These are phyloP conservation scores for Peribatodes rhomboidaria DNA, from an alignment of 2,888 invertebrate genomes.

Conservation along the genomic window DNA sequence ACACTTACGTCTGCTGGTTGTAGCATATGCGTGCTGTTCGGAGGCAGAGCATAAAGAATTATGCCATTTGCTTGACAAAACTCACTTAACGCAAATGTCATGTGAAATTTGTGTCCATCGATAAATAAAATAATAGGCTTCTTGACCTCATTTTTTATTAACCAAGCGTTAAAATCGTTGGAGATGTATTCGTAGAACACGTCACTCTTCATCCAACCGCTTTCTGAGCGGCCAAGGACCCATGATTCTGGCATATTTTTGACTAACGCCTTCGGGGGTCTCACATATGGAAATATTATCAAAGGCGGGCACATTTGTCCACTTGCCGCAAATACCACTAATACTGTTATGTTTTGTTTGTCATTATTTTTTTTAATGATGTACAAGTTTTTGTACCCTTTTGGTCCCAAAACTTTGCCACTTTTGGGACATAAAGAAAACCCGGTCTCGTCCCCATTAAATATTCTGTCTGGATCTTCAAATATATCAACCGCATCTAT, in stretches of 20 bases:
- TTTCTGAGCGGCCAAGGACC: conserved; percentile 41
- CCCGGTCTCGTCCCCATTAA: conserved; percentile 49
- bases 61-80: conserved; percentile 42
- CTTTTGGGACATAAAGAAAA: conserved; percentile 49
- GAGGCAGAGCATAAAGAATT: conserved; percentile 49
- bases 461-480: conserved; percentile 30
- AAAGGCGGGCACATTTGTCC: conserved; percentile 48
- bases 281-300: conserved; percentile 50
- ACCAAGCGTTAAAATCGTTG: conserved; percentile 49
- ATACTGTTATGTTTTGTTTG: conserved; percentile 51
- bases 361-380: conserved; percentile 44
- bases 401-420: conserved; percentile 51
- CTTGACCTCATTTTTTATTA: conserved; percentile 39
- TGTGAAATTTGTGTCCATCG: conserved; percentile 51
- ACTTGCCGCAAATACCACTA: conserved; percentile 46
- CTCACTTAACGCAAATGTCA: conserved; percentile 42
- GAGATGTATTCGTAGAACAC: conserved; percentile 52
- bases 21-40: conserved; percentile 51
- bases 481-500: conserved; percentile 30
- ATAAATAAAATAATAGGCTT: conserved; percentile 47
- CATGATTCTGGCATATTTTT: conserved; percentile 47
- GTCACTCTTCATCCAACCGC: conserved; percentile 31
- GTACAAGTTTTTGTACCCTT: conserved; percentile 50
- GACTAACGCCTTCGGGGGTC: conserved; percentile 40
- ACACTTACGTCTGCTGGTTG: conserved; percentile 53